These are phyloP conservation scores for Dissostichus mawsoni DNA, from an alignment of 2,113 vertebrate genomes.

Conservation along the genomic window DNA sequence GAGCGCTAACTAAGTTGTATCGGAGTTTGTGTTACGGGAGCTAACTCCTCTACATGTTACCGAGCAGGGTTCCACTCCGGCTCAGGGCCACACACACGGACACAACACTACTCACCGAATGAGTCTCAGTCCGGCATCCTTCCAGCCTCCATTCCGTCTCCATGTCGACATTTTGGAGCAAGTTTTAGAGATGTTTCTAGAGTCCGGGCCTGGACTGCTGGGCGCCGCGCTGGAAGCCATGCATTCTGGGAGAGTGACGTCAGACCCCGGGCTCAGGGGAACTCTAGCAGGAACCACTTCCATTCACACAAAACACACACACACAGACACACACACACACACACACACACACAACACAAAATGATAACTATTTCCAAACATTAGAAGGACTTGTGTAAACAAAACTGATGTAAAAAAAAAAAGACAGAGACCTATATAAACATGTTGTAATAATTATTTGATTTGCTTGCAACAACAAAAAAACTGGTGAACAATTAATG, in stretches of 20 bases:
- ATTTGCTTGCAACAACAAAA: background rate
- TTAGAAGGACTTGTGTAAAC: background rate
- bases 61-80: background rate
- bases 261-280: conserved; percentile 58
- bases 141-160: conserved; percentile 39
- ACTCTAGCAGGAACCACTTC: conserved; percentile 13
- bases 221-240: conserved; percentile 79
- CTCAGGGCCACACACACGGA: background rate
- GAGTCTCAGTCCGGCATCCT: conserved; percentile 19
- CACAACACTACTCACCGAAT: conserved; percentile 50
- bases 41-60: conserved; percentile 50
- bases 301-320: background rate
- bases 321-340: background rate
- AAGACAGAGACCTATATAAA: background rate
- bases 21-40: conserved; percentile 66
- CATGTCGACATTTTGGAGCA: conserved; percentile 54
- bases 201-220: conserved; percentile 80
- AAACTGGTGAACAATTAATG: background rate
- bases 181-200: conserved; percentile 69
- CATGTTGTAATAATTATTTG: background rate
- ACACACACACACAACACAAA: background rate
- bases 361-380: background rate
- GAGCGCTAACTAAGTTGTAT: conserved; percentile 64
- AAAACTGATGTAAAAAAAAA: background rate
- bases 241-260: conserved; percentile 89